Evolutionary conservation across 1,140 invertebrate genomes (phyloP).

Genomic region (Scaptodrosophila lebanonensis): DNA sequence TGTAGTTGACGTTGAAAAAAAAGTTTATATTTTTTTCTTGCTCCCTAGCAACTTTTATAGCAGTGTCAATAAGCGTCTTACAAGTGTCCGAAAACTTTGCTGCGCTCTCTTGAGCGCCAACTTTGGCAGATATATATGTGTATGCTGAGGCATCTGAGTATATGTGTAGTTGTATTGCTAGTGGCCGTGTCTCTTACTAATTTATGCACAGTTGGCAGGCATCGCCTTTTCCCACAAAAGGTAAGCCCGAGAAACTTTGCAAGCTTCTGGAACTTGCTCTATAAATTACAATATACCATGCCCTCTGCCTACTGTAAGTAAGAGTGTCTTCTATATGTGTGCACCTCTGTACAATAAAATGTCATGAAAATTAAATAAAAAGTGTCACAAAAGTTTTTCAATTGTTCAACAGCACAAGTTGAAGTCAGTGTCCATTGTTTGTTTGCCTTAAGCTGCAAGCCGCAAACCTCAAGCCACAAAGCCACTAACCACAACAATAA

Average conservation of each 20-base stretch:
- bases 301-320: conserved; percentile 9
- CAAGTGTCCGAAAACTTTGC: conserved; percentile 59
- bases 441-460: neutral
- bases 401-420: conserved; percentile 60
- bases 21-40: conserved; percentile 28
- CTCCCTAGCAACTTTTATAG: conserved; percentile 35
- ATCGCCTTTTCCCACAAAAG: conserved; percentile 33
- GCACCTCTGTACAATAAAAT: conserved; percentile 46
- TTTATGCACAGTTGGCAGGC: conserved; percentile 47
- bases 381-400: conserved; percentile 70
- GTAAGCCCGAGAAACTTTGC: conserved; percentile 40
- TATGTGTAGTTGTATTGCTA: conserved; percentile 8
- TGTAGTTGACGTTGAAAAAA: too few species aligned
- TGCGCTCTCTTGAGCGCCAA: conserved; percentile 23
- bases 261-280: conserved; percentile 34
- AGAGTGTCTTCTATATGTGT: neutral
- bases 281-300: conserved; percentile 70
- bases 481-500: conserved; percentile 13
- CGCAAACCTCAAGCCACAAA: neutral
- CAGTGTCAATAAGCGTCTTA: conserved; percentile 65
- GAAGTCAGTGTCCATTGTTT: conserved; percentile 34
- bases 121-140: conserved; percentile 9
- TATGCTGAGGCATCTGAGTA: conserved; percentile 21
- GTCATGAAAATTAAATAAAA: conserved; percentile 70
- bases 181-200: conserved; percentile 48